Conservation (phyloP, 2,113 vertebrate species). For the Nematolebias whitei region DNA sequence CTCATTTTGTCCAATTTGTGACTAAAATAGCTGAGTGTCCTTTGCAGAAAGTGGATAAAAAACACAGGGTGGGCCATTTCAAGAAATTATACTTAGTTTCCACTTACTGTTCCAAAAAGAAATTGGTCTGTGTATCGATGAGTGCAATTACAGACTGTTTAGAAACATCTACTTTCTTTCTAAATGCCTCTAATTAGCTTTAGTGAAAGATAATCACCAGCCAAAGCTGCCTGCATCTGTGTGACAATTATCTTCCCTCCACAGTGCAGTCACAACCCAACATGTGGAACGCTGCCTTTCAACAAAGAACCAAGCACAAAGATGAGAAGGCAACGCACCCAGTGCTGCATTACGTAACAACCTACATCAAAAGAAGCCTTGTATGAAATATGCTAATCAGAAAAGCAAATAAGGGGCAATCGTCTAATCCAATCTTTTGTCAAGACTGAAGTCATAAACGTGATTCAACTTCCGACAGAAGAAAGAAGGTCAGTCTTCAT, state of each 20-base stretch:
- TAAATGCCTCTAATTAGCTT: conserved; percentile 61
- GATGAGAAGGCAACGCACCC: conserved; percentile 23
- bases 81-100: conserved; percentile 14
- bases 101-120: conserved; percentile 5
- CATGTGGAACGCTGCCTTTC: conserved; percentile 30
- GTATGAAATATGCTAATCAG: conserved; percentile 54
- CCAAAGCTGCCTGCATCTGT: conserved; percentile 37
- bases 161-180: conserved; percentile 45
- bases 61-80: conserved; percentile 7
- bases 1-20: conserved; percentile 30
- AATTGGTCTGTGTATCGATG: conserved; percentile 17
- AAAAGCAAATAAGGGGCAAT: conserved; percentile 7
- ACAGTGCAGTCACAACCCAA: conserved; percentile 28
- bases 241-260: background rate
- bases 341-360: conserved; percentile 35
- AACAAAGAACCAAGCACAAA: conserved; percentile 39
- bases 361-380: conserved; percentile 25
- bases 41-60: conserved; percentile 13
- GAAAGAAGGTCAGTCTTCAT: conserved; percentile 42
- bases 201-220: conserved; percentile 61
- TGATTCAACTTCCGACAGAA: conserved; percentile 35
- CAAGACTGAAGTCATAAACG: conserved; percentile 44
- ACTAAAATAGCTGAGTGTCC: conserved; percentile 33
- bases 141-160: conserved; percentile 56
- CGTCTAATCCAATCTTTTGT: conserved; percentile 28